Conservation (phyloP, 30 jellyfish, hydroid and myxozoan species). For the Calvadosia cruxmelitensis region DNA sequence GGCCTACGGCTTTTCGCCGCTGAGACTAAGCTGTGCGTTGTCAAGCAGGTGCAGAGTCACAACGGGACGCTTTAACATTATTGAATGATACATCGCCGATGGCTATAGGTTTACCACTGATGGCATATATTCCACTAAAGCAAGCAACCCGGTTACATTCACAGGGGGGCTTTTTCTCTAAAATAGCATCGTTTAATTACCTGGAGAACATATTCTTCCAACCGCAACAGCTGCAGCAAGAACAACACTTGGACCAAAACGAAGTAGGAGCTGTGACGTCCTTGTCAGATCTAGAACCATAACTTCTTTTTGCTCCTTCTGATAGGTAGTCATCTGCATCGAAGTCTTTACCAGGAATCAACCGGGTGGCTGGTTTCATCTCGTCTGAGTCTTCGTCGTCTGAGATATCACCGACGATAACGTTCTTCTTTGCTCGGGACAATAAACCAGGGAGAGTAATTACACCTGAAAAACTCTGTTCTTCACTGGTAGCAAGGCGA, state of each 20-base stretch:
- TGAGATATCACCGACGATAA: neutral
- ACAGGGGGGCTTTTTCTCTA: no score
- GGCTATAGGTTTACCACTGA: no score
- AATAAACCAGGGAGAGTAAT: neutral
- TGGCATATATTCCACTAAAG: no score
- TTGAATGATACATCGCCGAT: no score
- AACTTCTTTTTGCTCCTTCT: constrained; percentile 67
- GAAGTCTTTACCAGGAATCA: constrained; percentile 10
- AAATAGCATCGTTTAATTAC: no score
- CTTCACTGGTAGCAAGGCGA: neutral
- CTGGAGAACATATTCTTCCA: neutral
- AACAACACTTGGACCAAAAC: neutral
- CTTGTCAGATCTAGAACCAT: constrained; percentile 40
- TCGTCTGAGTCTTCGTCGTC: neutral
- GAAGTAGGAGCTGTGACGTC: constrained; percentile 5
- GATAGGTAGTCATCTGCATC: constrained; percentile 91
- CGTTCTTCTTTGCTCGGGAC: neutral
- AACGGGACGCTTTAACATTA: no score
- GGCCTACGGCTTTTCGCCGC: no score
- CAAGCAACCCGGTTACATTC: no score
- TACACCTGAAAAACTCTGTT: neutral
- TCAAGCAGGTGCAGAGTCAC: no score
- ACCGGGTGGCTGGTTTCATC: neutral
- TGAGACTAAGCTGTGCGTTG: no score
- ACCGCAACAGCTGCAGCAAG: neutral